phyloP scores from a whole-genome alignment of 2,888 invertebrate genomes.

The Drosophila mayaguana region DNA sequence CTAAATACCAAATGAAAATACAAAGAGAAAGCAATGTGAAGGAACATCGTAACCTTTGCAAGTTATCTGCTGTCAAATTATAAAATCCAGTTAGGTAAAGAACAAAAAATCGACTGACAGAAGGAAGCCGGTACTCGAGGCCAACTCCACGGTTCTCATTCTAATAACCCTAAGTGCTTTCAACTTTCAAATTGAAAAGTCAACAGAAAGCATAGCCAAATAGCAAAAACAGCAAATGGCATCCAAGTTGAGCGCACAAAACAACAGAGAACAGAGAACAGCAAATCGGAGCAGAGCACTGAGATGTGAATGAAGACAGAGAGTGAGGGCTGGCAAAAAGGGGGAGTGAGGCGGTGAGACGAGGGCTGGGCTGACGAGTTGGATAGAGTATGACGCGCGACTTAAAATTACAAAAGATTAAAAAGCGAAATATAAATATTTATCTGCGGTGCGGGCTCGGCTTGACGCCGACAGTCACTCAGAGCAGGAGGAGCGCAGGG shows the following conservation, averaged over 20 bases:
- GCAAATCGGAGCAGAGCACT: slow-evolving; percentile 7
- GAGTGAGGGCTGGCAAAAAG: too few relatives aligned
- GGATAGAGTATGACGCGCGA: slow-evolving; percentile 67
- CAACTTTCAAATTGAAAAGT: slow-evolving; percentile 82
- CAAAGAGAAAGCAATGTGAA: slow-evolving; percentile 11
- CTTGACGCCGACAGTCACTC: slow-evolving; percentile 45
- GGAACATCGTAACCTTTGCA: not conserved
- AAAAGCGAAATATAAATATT: slow-evolving; percentile 82
- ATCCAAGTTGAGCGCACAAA: slow-evolving; percentile 62
- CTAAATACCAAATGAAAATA: not conserved
- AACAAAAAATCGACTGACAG: slow-evolving; percentile 28
- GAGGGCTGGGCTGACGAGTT: not conserved
- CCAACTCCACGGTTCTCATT: slow-evolving; percentile 64
- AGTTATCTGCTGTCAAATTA: slow-evolving; percentile 27
- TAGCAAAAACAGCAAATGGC: slow-evolving; percentile 73
- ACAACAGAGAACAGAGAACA: slow-evolving; percentile 30
- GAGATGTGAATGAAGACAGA: not conserved
- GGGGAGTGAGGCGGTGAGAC: not conserved
- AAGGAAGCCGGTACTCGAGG: slow-evolving; percentile 58
- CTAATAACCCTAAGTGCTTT: slow-evolving; percentile 82
- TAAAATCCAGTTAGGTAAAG: slow-evolving; percentile 39
- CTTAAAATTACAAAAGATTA: slow-evolving; percentile 82
- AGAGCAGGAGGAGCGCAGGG: not conserved
- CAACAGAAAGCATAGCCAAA: slow-evolving; percentile 79
- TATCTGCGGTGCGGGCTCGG: slow-evolving; percentile 73